These are phyloP conservation scores for Mythimna lalbum DNA, from an alignment of 2,888 invertebrate genomes.

Conservation along the genomic window DNA sequence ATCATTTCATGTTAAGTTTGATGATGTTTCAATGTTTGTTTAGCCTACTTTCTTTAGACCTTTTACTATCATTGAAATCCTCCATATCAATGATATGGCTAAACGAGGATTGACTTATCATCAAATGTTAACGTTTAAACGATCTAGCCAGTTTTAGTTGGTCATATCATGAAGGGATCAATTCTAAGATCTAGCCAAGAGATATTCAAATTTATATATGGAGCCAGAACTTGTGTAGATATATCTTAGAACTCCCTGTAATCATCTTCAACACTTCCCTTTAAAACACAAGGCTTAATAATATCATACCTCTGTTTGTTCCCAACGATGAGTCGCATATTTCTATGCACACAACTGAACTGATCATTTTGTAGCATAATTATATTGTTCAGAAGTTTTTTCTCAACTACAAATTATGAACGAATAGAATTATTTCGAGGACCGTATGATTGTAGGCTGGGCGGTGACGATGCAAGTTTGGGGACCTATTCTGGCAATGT, in stretches of 20 bases:
- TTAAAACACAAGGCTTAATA: slow-evolving; percentile 51
- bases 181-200: too few species aligned
- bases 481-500: slow-evolving; percentile 62
- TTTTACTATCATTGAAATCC: too few species aligned
- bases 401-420: slow-evolving; percentile 86
- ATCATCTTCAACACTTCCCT: not conserved
- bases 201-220: too few species aligned
- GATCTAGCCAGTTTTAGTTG: too few species aligned
- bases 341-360: slow-evolving; percentile 79
- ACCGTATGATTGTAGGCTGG: slow-evolving; percentile 85
- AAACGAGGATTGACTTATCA: too few species aligned
- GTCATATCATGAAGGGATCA: too few species aligned
- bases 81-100: too few species aligned
- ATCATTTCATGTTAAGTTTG: too few species aligned
- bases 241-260: slow-evolving; percentile 2
- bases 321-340: slow-evolving; percentile 73
- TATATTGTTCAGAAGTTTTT: slow-evolving; percentile 87
- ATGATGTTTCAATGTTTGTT: too few species aligned
- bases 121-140: too few species aligned
- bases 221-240: too few species aligned
- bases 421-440: slow-evolving; percentile 87
- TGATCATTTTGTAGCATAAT: slow-evolving; percentile 89
- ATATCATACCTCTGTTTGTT: slow-evolving; percentile 61
- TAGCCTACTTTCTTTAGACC: too few species aligned
- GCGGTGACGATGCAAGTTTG: slow-evolving; percentile 80